These are phyloP conservation scores for Climacteris rufus DNA, from an alignment of 2,113 vertebrate species.

Conservation along the genomic window DNA sequence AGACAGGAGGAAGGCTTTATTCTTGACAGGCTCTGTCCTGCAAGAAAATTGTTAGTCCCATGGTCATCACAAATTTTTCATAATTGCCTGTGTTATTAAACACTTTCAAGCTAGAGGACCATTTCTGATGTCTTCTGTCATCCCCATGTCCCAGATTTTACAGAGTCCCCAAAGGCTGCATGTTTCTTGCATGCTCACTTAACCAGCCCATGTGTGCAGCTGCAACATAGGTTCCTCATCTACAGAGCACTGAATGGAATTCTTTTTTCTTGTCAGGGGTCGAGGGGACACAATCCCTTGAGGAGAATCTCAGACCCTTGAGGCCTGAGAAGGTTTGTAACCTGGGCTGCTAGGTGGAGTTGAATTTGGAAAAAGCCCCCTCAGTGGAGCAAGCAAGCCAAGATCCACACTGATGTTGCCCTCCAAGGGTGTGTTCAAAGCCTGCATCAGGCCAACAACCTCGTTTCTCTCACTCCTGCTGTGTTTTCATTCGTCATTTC, in stretches of 20 bases:
- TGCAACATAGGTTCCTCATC: not conserved
- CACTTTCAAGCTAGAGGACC: not conserved
- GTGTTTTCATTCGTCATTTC: slow-evolving; percentile 39
- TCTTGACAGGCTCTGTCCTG: not conserved
- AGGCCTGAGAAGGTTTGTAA: not conserved
- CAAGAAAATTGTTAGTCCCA: not conserved
- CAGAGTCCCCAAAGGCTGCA: not conserved
- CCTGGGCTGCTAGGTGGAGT: not conserved
- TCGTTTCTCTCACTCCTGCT: not conserved
- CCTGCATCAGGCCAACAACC: not conserved
- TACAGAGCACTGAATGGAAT: not conserved
- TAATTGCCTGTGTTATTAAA: not conserved
- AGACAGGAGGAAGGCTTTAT: not conserved
- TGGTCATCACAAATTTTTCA: not conserved
- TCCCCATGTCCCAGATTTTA: not conserved
- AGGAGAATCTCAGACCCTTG: not conserved
- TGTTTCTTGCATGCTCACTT: not conserved
- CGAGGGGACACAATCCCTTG: not conserved
- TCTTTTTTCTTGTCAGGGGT: not conserved
- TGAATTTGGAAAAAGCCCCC: not conserved
- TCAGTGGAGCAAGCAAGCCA: not conserved
- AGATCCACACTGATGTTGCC: not conserved
- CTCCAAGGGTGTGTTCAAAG: not conserved
- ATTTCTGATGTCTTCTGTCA: not conserved
- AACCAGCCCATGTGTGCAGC: not conserved